Evolutionary conservation across 2,888 invertebrate genomes (phyloP).

Genomic region (Leistus spinibarbis): DNA sequence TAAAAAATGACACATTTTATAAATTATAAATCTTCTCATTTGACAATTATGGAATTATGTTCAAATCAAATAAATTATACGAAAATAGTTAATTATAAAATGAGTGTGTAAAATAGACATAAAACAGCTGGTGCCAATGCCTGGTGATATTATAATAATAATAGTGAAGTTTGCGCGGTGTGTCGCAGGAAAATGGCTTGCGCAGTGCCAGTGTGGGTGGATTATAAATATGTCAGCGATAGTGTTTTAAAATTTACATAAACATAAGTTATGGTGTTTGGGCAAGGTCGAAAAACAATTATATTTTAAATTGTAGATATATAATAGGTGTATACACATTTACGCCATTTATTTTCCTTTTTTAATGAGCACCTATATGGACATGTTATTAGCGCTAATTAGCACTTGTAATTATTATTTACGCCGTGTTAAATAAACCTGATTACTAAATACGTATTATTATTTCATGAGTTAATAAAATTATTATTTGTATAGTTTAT

Average conservation of each 20-base stretch:
- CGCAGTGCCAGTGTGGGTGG: conserved; percentile 2
- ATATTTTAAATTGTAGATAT: conserved; percentile 6
- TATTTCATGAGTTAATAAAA: no score
- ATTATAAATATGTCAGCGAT: conserved; percentile 13
- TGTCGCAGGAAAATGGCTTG: not conserved
- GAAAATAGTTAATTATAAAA: not conserved
- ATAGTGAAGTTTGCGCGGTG: not conserved
- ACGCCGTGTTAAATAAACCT: not conserved
- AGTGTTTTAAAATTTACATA: conserved; percentile 15
- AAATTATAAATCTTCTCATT: no score
- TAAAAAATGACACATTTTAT: no score
- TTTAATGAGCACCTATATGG: not conserved
- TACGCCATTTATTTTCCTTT: not conserved
- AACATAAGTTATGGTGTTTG: conserved; percentile 11
- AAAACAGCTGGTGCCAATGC: conserved; percentile 8
- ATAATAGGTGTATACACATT: not conserved
- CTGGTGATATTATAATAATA: conserved; percentile 11
- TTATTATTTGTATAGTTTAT: no score
- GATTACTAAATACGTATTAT: not conserved
- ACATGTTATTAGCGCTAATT: not conserved
- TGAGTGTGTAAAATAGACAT: not conserved
- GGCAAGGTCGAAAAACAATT: conserved; percentile 19
- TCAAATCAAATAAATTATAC: not conserved
- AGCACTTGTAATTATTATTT: not conserved
- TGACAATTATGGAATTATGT: no score